Base-by-base conservation (phyloP, 2,113 vertebrate genomes). In the Tetrax tetrax region DNA sequence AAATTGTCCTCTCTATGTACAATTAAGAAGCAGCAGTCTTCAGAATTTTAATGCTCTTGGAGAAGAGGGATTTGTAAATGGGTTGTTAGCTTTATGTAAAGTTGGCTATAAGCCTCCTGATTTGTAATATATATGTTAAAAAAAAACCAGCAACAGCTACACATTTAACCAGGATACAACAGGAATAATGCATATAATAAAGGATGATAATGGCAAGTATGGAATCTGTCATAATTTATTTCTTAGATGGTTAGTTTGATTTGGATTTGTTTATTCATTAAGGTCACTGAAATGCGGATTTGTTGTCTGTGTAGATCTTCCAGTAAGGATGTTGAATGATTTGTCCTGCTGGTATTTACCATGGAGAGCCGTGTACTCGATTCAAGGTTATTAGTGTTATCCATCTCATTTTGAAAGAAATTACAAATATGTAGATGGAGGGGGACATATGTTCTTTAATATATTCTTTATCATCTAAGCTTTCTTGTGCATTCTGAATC, bases 1-100 rank as follows among this genome's bases (percentile, higher is more conserved):
- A 97, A 97, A 94, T 89, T 95, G 91, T 83, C 79, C 78, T 95
- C 69, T 51, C 72, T 95, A 47, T 90, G 90, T 89, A 88, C 87
- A 94, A 84, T 95, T 96, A 95, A 89, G 85, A 95, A 94, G 70
- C 50, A 95, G 70, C 41, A 91, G 72, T 64, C 53, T 72, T 92
- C 69, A 72, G 89, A 96, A 96, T 95, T 77, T 59, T 92, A 95
- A 91, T 95, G 59, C 56, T 89, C 31, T 41, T 94, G 63, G 77
- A 89, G 61, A 85, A 75, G 77, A 83, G 76, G 70, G 41, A 88
- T 70, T 87, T 96, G 64, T 83, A 93, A 95, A 74, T 83, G 72
- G 29, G 27, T 61, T 83, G 43, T 95, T 95, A 87, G 63, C 25
- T 85, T 86, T 86, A 81, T 41, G 74, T 72, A 24, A 71, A 72